phyloP scores from a whole-genome alignment of 2,888 invertebrate species.

The Hemithea aestivaria region DNA sequence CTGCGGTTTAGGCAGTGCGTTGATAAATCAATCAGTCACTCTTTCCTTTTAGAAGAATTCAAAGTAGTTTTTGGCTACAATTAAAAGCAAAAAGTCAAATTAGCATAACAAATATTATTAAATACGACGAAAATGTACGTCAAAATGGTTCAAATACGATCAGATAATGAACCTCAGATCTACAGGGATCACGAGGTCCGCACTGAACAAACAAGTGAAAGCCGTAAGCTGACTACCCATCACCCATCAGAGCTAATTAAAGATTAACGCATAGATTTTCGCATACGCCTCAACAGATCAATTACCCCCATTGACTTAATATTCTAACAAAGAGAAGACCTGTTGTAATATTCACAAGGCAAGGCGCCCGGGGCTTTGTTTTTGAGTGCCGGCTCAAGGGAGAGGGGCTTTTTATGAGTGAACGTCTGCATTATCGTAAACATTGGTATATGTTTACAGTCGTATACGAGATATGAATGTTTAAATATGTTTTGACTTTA shows the following conservation, averaged over 20 bases:
- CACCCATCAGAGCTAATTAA: conserved; percentile 43
- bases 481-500: conserved; percentile 31
- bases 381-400: conserved; percentile 65
- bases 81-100: too few species aligned
- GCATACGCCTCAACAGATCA: conserved; percentile 65
- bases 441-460: conserved; percentile 47
- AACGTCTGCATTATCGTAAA: conserved; percentile 68
- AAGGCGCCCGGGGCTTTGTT: conserved; percentile 65
- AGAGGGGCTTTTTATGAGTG: conserved; percentile 64
- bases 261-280: conserved; percentile 55
- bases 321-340: conserved; percentile 71
- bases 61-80: too few species aligned
- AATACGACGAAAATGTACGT: too few species aligned
- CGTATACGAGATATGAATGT: conserved; percentile 30
- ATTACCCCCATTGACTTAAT: conserved; percentile 78
- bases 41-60: too few species aligned
- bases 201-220: conserved; percentile 22
- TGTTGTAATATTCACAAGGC: conserved; percentile 73
- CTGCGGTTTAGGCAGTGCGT: too few species aligned
- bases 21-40: too few species aligned
- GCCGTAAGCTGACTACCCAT: too few species aligned
- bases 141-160: too few species aligned
- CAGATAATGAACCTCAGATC: neutral
- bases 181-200: conserved; percentile 5
- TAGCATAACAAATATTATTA: too few species aligned